Conservation (phyloP, 2,113 vertebrate genomes). For the Pseudorhombus dupliciocellatus region DNA sequence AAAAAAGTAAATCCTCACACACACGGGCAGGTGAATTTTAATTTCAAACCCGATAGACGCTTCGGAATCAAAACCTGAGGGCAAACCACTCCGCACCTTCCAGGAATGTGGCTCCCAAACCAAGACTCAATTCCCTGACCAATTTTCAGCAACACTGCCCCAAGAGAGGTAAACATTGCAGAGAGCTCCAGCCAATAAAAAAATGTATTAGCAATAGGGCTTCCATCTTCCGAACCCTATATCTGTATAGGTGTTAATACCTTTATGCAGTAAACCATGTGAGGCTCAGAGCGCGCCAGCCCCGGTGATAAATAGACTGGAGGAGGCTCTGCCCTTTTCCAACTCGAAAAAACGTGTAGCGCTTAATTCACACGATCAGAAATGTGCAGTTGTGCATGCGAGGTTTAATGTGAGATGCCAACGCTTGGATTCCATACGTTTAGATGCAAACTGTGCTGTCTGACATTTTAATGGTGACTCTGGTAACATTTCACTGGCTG, state of each 20-base stretch:
- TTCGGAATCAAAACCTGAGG: constrained; percentile 62
- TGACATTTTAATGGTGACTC: constrained; percentile 6
- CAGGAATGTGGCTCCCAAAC: constrained; percentile 68
- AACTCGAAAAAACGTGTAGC: no score
- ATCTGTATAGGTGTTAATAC: constrained; percentile 56
- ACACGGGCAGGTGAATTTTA: constrained; percentile 53
- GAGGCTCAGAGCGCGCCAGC: constrained; percentile 37
- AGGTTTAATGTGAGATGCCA: background rate
- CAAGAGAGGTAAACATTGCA: constrained; percentile 75
- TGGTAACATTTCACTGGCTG: constrained; percentile 35
- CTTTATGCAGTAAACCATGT: constrained; percentile 38
- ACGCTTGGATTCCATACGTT: constrained; percentile 29
- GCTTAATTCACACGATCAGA: constrained; percentile 18
- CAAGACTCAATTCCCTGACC: constrained; percentile 73
- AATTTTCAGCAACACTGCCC: constrained; percentile 80
- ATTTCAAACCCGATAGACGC: constrained; percentile 70
- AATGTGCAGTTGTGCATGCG: constrained; percentile 27
- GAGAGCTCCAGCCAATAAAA: constrained; percentile 69
- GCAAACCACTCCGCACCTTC: constrained; percentile 68
- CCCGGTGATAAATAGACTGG: constrained; percentile 49
- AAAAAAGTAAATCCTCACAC: background rate
- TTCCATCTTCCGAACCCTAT: constrained; percentile 65
- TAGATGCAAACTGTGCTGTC: constrained; percentile 9
- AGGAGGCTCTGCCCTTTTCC: constrained; percentile 29
- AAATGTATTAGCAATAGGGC: constrained; percentile 63